A percentile compares a stretch with the other conserved stretches of the same genome.
Conservation (phyloP, 2,113 vertebrate species). For the Gasterosteus aculeatus region DNA sequence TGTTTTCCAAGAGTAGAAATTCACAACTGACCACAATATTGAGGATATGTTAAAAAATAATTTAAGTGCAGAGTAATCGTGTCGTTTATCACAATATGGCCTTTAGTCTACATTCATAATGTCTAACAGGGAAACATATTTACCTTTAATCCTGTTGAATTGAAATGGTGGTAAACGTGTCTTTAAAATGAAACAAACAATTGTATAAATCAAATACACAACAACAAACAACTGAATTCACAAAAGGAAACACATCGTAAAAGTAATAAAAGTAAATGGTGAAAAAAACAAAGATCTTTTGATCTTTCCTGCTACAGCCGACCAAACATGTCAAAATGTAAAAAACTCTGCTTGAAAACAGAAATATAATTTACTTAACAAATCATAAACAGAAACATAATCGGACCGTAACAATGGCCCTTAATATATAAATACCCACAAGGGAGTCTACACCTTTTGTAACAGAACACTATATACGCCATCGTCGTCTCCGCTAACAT, state of each 20-base stretch:
- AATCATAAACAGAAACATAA: constrained; percentile 23
- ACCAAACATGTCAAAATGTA: constrained; percentile 32
- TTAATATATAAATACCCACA: constrained; percentile 16
- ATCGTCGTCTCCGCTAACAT: not conserved
- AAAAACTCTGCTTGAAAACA: constrained; percentile 19
- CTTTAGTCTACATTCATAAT: constrained; percentile 71
- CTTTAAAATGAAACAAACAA: not conserved
- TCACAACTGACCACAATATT: constrained; percentile 35
- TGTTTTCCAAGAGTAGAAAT: constrained; percentile 54
- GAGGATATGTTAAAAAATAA: constrained; percentile 63
- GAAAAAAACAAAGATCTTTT: constrained; percentile 14
- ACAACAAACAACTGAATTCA: constrained; percentile 27
- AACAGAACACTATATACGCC: not conserved
- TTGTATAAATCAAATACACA: constrained; percentile 20
- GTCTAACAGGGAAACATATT: constrained; percentile 22
- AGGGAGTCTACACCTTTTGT: not conserved
- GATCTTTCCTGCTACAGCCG: constrained; percentile 28
- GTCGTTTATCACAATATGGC: constrained; percentile 54
- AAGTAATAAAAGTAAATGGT: constrained; percentile 3
- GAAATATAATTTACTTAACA: constrained; percentile 25
- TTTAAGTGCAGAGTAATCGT: constrained; percentile 63
- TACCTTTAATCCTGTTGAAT: constrained; percentile 27
- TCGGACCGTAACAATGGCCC: constrained; percentile 11
- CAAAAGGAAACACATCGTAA: constrained; percentile 2
- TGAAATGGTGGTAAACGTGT: not conserved